Percentiles rank a stretch among this genome's conserved stretches.
These are phyloP conservation scores for Heterodera carotae DNA, from an alignment of 1,140 invertebrate genomes.

Conservation along the genomic window DNA sequence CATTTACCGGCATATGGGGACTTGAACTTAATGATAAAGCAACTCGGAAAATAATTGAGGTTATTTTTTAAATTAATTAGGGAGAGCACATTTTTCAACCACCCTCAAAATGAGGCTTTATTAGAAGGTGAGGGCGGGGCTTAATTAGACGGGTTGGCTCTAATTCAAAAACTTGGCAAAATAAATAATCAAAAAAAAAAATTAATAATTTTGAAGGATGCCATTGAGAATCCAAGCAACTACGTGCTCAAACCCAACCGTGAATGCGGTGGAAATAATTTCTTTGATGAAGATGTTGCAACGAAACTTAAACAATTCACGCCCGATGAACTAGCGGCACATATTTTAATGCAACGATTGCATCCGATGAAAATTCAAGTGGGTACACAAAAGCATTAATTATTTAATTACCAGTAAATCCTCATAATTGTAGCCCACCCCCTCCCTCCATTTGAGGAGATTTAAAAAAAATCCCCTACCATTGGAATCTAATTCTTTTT, in stretches of 20 bases:
- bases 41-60: background rate
- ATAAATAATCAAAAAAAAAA: background rate
- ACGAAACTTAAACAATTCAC: background rate
- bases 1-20: background rate
- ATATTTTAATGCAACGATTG: constrained; percentile 1
- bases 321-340: background rate
- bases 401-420: no score
- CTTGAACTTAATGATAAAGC: background rate
- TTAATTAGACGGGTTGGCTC: no score
- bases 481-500: no score
- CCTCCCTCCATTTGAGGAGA: no score
- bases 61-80: background rate
- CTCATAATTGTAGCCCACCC: no score
- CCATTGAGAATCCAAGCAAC: background rate
- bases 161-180: no score
- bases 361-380: background rate
- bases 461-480: no score
- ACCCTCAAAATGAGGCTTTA: no score
- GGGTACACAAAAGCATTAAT: no score
- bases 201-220: background rate
- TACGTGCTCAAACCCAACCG: background rate
- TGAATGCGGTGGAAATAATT: background rate
- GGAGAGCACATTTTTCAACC: no score
- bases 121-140: no score
- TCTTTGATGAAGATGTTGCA: background rate